Evolutionary conservation across 1,140 invertebrate genomes (phyloP), one percentile per base, ranked within the genome.

Genomic region (Atta colombica): DNA sequence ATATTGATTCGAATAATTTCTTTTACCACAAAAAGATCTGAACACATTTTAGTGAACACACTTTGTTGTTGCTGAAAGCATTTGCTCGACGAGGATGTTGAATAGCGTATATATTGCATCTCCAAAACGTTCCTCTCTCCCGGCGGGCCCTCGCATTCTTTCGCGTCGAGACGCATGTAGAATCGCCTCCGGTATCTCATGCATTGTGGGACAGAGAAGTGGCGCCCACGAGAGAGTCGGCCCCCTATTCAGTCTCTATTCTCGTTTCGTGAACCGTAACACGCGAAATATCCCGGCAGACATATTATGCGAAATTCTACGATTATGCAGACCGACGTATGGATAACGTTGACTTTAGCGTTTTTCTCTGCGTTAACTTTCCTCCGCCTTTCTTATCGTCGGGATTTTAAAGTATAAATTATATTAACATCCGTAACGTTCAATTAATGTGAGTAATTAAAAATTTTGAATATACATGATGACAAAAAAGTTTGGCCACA

Each of bases 201-300:
- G 75, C 63, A 88, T 89, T 88, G 86, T 89, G 53, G 53, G 86
- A 61, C 35, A 66, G 58, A 75, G 68, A 66, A 61, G 85, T 49
- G 63, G 65, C 61, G 65, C 25, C 65, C 45, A 69, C 77, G 65
- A 28, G 49, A 84, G 35, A 63, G 25, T n/a, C 18, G 21, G 18
- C 53, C 25, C 75, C 63, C 53, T 85, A 87, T 89, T 82, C 77
- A 89, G 58, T 75, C 49, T 61, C 85, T 66, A 82, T 89, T 87
- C 85, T 84, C 35, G 77, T 77, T 90, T 84, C 51, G 85, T n/a
- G 89, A 89, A 89, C 77, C 85, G 88, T 75, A 82, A 87, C 72
- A 35, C 69, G 72, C 77, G 89, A 84, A 89, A 87, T 90, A 81
- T 87, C 28, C 58, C 25, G 49, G 75, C 61, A 25, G 85, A 85